Percentiles rank a stretch among this genome's conserved stretches.
These are phyloP conservation scores for Pithys albifrons DNA, from an alignment of 2,113 vertebrate genomes.

Conservation along the genomic window DNA sequence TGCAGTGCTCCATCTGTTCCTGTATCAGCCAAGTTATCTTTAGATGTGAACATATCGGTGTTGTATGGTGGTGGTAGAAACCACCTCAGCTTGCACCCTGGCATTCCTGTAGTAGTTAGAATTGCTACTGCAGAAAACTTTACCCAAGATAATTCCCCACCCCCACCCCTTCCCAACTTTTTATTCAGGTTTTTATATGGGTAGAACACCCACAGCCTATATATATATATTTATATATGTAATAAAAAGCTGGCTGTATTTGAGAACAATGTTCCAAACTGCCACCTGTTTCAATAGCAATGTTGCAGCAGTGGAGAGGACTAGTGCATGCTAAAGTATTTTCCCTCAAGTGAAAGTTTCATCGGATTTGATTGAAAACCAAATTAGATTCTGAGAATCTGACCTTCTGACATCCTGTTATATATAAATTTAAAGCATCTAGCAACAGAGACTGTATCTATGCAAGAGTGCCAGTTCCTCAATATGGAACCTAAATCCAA, in stretches of 20 bases:
- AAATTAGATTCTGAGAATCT: constrained; percentile 21
- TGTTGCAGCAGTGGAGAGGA: neutral
- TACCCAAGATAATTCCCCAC: neutral
- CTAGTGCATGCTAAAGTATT: constrained; percentile 23
- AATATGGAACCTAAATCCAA: constrained; percentile 32
- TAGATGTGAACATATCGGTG: constrained; percentile 40
- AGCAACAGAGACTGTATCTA: neutral
- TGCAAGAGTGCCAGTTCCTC: neutral
- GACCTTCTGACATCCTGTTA: constrained; percentile 43
- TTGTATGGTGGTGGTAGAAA: constrained; percentile 35
- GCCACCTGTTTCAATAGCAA: constrained; percentile 46
- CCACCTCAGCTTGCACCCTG: neutral
- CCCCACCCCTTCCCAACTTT: neutral
- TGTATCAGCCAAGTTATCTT: constrained; percentile 49
- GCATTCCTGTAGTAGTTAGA: constrained; percentile 34
- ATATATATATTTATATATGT: neutral
- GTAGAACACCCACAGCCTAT: constrained; percentile 21
- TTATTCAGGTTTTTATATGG: constrained; percentile 34
- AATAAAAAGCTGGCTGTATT: constrained; percentile 14
- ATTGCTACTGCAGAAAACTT: constrained; percentile 10
- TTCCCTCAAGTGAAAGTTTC: constrained; percentile 26
- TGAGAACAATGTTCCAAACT: constrained; percentile 22
- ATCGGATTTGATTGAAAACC: constrained; percentile 42
- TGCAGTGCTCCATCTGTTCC: constrained; percentile 55
- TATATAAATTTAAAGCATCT: neutral